Evolutionary conservation across 2,888 invertebrate genomes (phyloP), one percentile per base, ranked within the genome.

Genomic region (Standfussiana lucernea): DNA sequence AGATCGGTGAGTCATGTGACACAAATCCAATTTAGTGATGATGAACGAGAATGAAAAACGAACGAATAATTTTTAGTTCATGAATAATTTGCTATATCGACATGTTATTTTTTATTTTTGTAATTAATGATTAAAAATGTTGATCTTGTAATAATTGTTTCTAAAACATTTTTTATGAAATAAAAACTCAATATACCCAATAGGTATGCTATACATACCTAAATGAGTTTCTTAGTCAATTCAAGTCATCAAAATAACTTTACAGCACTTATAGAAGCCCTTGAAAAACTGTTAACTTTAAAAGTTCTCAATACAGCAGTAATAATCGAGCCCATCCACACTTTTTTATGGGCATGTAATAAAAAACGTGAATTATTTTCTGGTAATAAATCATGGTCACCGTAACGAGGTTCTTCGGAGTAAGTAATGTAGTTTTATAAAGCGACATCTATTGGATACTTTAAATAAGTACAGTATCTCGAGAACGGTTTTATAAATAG

Each of bases 21-120:
- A 93, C 90, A 91, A 91, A 93, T 92, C 90, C 90, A 89, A 90
- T 92, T 91, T 85, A 78, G 86, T 81, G 80, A 87, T 88, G 91
- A 92, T 89, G 86, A 86, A 88, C 87, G 86, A 79, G 73, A 78
- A 47, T 40, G 85, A 72, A 85, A 77, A 53, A 18, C 21, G 37
- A 32, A 79, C 84, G 15, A 47, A 61, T 86, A 89, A 88, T 89
- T 91, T 91, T 90, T 88, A 90, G 84, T 83, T 37, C 13, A 71
- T 72, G 67, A 78, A 18, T 72, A 83, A 71, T 59, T 35, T 47
- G 37, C 10, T 5, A 62, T 15, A 53, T 28, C 15, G 24, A 18
- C n/a, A 61, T 28, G 28, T 18, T 15, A 15, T 21, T 71, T 35
- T 35, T n/a, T n/a, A n/a, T n/a, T 18, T 28, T 24, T 28, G 50